These are phyloP conservation scores for Loxodonta africana DNA, from an alignment of 2,113 vertebrate genomes.

Conservation along the genomic window DNA sequence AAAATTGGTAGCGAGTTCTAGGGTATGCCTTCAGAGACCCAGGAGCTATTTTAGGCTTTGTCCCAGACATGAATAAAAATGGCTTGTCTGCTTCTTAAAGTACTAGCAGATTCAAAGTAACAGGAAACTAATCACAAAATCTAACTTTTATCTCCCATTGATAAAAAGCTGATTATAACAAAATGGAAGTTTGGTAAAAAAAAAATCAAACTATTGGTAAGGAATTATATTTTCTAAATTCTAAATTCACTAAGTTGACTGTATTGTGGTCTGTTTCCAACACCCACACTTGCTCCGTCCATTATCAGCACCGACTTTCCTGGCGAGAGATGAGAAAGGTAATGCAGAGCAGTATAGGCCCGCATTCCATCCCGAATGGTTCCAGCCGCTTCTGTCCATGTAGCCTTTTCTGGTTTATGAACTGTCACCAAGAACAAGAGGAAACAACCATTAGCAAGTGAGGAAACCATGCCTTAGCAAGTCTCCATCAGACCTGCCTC, in stretches of 20 bases:
- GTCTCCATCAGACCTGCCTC: not conserved
- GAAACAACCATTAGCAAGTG: conserved; percentile 5
- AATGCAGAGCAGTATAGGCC: conserved; percentile 96
- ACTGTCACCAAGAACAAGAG: conserved; percentile 86
- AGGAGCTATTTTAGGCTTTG: not conserved
- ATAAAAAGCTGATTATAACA: conserved; percentile 29
- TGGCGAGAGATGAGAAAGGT: conserved; percentile 91
- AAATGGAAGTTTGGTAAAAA: not conserved
- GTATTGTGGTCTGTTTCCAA: not conserved
- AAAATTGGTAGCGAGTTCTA: not conserved
- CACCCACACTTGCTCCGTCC: conserved; percentile 96
- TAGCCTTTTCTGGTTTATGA: conserved; percentile 94
- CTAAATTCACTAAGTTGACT: too few relatives aligned
- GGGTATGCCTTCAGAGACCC: not conserved
- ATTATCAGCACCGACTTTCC: conserved; percentile 94
- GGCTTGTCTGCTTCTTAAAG: not conserved
- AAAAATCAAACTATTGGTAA: not conserved
- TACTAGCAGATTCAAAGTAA: not conserved
- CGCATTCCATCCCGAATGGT: conserved; percentile 93
- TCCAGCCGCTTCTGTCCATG: conserved; percentile 91
- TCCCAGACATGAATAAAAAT: not conserved
- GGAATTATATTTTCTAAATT: not conserved
- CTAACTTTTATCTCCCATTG: not conserved
- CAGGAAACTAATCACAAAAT: not conserved
- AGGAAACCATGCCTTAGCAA: not conserved